Conservation (phyloP, 2,888 invertebrate species). For the Nymphalis polychloros region DNA sequence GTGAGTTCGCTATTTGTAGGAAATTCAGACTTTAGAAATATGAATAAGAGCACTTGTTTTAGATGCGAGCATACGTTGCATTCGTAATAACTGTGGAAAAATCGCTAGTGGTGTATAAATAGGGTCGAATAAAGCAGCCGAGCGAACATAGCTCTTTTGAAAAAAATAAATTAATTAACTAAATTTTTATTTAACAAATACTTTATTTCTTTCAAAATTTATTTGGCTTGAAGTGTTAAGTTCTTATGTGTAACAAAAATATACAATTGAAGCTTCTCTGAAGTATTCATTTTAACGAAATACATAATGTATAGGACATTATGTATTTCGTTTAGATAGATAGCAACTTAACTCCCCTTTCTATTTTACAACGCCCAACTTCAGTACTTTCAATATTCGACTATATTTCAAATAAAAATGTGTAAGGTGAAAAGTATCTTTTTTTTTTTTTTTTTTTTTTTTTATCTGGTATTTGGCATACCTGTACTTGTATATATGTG, state of each 20-base stretch:
- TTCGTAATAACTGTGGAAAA: conserved; percentile 25
- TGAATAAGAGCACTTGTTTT: conserved; percentile 26
- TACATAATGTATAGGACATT: no score
- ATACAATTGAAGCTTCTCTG: background rate
- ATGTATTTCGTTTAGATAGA: no score
- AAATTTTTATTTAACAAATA: conserved; percentile 1
- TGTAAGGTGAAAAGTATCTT: no score
- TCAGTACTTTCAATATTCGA: no score
- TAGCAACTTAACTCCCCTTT: no score
- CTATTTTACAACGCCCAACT: no score
- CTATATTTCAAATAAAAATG: no score
- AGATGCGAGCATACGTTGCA: conserved; percentile 20
- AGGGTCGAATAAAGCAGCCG: conserved; percentile 11
- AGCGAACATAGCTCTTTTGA: conserved; percentile 4
- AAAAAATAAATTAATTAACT: conserved; percentile 2
- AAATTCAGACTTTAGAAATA: conserved; percentile 13
- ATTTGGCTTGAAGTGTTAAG: background rate
- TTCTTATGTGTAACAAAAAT: background rate
- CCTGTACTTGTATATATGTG: no score
- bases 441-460: no score
- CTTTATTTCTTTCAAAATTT: background rate
- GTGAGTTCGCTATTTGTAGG: conserved; percentile 11
- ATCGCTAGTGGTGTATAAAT: conserved; percentile 16
- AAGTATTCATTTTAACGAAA: no score
- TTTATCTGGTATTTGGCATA: no score